Conservation (phyloP, 2,113 vertebrate species). For the Pelecanoides urinatrix region DNA sequence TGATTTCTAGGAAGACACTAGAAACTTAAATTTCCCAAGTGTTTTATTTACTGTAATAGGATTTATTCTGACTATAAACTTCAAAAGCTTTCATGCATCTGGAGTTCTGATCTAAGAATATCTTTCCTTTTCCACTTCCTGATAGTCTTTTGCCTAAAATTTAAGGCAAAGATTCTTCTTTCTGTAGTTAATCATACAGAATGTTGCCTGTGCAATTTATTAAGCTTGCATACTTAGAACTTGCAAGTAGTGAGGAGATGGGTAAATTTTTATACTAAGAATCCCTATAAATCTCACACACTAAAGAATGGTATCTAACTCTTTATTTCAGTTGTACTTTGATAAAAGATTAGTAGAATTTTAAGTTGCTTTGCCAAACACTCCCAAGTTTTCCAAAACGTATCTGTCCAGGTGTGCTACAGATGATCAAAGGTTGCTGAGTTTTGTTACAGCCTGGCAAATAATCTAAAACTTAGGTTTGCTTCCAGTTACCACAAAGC, state of each 20-base stretch:
- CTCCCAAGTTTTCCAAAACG: neutral
- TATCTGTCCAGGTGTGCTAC: neutral
- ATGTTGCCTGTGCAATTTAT: neutral
- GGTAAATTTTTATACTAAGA: neutral
- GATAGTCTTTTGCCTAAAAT: neutral
- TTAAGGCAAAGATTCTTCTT: neutral
- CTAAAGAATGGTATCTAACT: neutral
- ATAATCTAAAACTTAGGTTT: neutral
- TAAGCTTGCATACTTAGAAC: neutral
- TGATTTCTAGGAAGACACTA: neutral
- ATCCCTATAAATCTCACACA: neutral
- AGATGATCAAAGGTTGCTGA: neutral
- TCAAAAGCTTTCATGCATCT: neutral
- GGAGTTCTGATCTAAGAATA: neutral
- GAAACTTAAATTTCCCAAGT: neutral
- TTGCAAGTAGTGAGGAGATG: neutral
- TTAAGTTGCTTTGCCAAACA: neutral
- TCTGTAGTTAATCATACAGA: neutral
- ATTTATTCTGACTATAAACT: neutral
- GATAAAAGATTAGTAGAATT: neutral
- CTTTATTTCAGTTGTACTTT: neutral
- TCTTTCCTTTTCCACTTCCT: neutral
- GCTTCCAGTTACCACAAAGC: neutral
- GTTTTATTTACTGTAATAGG: neutral
- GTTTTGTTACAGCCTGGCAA: neutral